These are phyloP conservation scores for Nomia melanderi DNA, from an alignment of 1,140 invertebrate species.

Conservation along the genomic window DNA sequence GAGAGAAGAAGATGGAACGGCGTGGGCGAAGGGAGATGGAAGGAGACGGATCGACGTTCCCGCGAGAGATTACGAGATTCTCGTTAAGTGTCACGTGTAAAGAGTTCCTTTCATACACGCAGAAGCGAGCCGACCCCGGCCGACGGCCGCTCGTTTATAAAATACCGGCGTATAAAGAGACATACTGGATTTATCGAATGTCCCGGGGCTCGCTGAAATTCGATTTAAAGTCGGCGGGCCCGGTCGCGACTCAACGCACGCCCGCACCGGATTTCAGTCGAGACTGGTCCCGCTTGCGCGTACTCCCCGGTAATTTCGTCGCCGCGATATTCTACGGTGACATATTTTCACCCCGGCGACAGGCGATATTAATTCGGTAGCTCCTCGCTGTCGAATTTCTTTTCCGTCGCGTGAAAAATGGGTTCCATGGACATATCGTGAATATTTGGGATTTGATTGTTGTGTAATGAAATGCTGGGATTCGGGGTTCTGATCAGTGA, in stretches of 20 bases:
- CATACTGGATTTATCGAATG: slow-evolving; percentile 53
- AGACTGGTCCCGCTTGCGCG: no score
- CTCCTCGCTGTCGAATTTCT: no score
- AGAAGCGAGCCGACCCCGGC: not conserved
- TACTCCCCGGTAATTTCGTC: no score
- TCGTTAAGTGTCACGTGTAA: slow-evolving; percentile 67
- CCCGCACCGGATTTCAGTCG: not conserved
- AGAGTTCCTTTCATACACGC: slow-evolving; percentile 62
- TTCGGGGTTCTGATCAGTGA: no score
- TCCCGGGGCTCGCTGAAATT: slow-evolving; percentile 30
- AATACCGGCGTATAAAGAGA: slow-evolving; percentile 57
- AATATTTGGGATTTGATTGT: no score
- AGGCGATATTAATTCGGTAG: no score
- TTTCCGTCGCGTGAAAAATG: no score
- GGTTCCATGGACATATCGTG: no score
- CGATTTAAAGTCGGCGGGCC: slow-evolving; percentile 32
- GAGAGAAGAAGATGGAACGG: not conserved
- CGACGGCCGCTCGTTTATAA: slow-evolving; percentile 41
- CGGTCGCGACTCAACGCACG: not conserved
- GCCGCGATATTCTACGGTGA: no score
- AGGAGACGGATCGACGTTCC: slow-evolving; percentile 48
- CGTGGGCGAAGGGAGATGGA: slow-evolving; percentile 24
- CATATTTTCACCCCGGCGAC: no score
- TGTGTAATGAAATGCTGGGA: no score
- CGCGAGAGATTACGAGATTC: slow-evolving; percentile 67